Conservation (phyloP, 2,113 vertebrate genomes). For the Cavia porcellus region DNA sequence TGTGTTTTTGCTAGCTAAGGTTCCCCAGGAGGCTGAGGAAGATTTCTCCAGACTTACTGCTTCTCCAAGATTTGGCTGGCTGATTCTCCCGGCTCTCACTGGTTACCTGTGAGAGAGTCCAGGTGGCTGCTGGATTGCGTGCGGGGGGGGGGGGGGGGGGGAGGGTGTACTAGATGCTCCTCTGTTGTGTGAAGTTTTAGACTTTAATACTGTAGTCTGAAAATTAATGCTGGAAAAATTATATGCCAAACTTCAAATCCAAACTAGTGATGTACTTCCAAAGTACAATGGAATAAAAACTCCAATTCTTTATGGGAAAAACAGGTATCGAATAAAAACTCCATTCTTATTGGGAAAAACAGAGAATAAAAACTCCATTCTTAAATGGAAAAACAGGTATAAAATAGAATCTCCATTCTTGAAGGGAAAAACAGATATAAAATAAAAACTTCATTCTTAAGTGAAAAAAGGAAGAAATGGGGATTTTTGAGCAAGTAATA, state of each 20-base stretch:
- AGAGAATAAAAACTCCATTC: too few relatives aligned
- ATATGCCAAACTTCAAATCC: not conserved
- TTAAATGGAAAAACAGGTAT: not conserved
- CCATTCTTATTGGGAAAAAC: not conserved
- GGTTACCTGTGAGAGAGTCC: too few relatives aligned
- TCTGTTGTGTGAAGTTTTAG: too few relatives aligned
- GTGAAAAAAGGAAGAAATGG: not conserved
- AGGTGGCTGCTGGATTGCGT: too few relatives aligned
- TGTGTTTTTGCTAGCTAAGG: too few relatives aligned
- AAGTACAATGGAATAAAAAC: not conserved
- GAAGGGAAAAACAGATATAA: not conserved
- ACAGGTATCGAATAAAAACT: not conserved
- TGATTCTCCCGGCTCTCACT: too few relatives aligned
- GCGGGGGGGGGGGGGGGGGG: rapidly evolving
- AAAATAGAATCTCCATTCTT: too few relatives aligned
- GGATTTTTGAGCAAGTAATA: not conserved
- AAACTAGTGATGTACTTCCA: not conserved
- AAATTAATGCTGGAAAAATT: not conserved
- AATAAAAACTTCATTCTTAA: not conserved
- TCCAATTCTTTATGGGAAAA: not conserved
- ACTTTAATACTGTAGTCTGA: not conserved
- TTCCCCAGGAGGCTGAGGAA: too few relatives aligned
- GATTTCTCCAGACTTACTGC: too few relatives aligned
- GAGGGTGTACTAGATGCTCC: too few relatives aligned
- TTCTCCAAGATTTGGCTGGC: too few relatives aligned